Conservation (phyloP, 2,888 invertebrate species). For the Sinotaia quadrata region DNA sequence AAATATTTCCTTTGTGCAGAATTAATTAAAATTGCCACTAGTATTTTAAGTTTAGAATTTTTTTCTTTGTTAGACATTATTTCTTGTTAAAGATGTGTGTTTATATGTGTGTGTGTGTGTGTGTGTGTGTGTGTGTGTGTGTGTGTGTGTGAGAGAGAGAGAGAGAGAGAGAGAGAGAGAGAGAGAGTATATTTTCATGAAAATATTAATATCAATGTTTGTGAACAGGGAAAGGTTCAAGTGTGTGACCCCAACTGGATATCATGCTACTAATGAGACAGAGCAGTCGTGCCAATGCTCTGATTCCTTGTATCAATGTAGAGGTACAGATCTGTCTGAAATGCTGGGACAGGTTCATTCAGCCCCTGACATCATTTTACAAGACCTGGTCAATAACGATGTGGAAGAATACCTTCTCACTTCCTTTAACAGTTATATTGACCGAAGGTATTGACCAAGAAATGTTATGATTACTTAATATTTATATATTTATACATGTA, state of each 20-base stretch:
- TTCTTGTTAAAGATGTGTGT: no score
- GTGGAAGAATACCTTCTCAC: conserved; percentile 61
- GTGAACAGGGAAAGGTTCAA: neutral
- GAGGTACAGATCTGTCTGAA: conserved; percentile 30
- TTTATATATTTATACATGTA: no score
- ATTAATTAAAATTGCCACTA: no score
- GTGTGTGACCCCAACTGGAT: conserved; percentile 1
- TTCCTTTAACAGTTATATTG: conserved; percentile 56
- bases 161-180: neutral
- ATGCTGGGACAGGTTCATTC: conserved; percentile 41
- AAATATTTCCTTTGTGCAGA: no score
- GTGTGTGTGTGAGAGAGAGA: neutral
- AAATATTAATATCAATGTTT: neutral
- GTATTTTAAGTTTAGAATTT: no score
- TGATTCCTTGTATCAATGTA: conserved; percentile 46
- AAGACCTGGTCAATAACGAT: conserved; percentile 52
- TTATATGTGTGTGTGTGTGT: neutral
- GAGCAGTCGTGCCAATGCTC: conserved; percentile 45
- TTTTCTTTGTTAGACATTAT: no score
- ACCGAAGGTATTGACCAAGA: no score
- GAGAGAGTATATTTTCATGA: neutral
- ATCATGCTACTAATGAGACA: neutral
- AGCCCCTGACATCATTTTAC: conserved; percentile 53
- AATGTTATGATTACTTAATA: no score
- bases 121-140: conserved; percentile 2